phyloP scores from a whole-genome alignment of 2,797 vertebrate species.

The Myotis daubentonii region DNA sequence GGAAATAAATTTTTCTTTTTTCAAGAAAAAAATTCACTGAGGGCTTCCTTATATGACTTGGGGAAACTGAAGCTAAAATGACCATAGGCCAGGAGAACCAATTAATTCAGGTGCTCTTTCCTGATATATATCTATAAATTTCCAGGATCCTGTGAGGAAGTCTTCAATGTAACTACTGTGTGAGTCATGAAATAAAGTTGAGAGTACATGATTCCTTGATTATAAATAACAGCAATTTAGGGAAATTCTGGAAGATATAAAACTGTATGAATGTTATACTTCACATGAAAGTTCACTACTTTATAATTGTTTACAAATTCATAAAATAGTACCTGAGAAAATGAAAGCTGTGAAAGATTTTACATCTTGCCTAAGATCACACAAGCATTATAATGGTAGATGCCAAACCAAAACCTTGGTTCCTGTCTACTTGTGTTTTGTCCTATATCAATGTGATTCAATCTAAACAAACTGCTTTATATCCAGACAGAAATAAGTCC shows the following conservation, averaged over 20 bases:
- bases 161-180: background rate
- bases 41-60: background rate
- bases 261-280: background rate
- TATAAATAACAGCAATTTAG: background rate
- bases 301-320: conserved; percentile 12
- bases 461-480: background rate
- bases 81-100: background rate
- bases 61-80: background rate
- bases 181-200: background rate
- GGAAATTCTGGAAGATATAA: background rate
- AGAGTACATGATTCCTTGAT: background rate
- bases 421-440: background rate
- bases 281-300: background rate
- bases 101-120: background rate
- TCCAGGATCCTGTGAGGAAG: background rate
- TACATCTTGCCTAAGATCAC: background rate
- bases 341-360: background rate
- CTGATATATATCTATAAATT: background rate
- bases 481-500: background rate
- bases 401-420: background rate
- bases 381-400: background rate
- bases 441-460: background rate
- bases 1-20: background rate
- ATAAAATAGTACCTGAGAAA: background rate
- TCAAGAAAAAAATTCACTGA: background rate